These are phyloP conservation scores for Gymnocheta viridis DNA, from an alignment of 2,888 invertebrate species.

Conservation along the genomic window DNA sequence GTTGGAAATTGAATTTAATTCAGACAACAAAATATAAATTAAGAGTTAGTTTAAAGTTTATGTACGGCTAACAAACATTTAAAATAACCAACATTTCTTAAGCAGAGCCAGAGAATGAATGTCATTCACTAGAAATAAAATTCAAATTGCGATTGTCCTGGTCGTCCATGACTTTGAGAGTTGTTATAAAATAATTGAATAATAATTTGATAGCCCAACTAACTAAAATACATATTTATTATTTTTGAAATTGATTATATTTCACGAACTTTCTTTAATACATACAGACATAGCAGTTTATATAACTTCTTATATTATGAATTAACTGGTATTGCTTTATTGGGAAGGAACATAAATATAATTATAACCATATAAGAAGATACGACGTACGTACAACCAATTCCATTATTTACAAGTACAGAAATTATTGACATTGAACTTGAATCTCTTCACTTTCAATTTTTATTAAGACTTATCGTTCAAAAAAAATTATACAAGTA, in stretches of 20 bases:
- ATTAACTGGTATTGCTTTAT: background rate
- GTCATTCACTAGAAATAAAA: too few relatives aligned
- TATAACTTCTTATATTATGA: background rate
- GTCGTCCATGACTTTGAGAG: too few relatives aligned
- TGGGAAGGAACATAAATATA: background rate
- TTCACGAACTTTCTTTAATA: background rate
- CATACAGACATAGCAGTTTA: background rate
- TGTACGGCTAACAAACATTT: too few relatives aligned
- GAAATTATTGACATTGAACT: constrained; percentile 61
- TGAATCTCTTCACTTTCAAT: constrained; percentile 65
- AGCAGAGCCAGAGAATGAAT: too few relatives aligned
- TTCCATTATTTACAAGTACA: background rate
- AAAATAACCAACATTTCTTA: too few relatives aligned
- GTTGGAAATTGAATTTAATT: background rate
- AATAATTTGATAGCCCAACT: too few relatives aligned
- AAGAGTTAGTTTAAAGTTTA: background rate
- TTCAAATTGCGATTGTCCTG: too few relatives aligned
- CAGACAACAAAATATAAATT: background rate
- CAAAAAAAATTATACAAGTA: constrained; percentile 11
- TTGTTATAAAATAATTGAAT: too few relatives aligned
- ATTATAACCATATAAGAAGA: background rate
- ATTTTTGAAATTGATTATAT: background rate
- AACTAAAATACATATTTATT: too few relatives aligned
- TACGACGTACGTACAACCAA: background rate
- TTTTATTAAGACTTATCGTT: constrained; percentile 31